Base-by-base conservation (phyloP, 2,797 vertebrate genomes). In the Euthynnus affinis region DNA sequence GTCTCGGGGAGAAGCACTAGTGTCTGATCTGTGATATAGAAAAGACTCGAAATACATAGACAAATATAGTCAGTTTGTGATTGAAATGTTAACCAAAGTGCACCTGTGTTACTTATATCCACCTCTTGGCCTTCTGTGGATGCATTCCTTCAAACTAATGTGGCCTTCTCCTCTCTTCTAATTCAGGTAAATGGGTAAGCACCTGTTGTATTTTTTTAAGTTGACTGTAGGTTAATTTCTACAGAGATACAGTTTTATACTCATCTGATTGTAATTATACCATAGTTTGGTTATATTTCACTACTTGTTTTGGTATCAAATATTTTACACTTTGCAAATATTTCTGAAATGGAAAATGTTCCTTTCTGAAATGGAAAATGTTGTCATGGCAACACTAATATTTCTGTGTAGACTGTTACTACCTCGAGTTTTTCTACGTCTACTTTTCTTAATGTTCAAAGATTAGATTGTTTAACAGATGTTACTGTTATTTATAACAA, bases 1-100 rank as follows among this genome's bases (percentile, higher is more conserved):
- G 59, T 84, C 57, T 37, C 84, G 84, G 13, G 93, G 89, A 42
- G 48, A 63, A 15, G 78, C 59, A 0, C 76, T 91, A 10, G 51
- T 78, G 2, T 72, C 61, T 55, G 57, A 82, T 73, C 17, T 74
- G 52, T 87, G n/a, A 87, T 9, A 23, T 15, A 22, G 2, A 10
- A 67, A 17, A 32, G 12, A 57, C 9, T 25, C 9, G 25, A 63
- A 62, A 13, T 80, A 17, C 3, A 42, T 14, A 42, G 12, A 4
- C 12, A 42, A 42, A 13, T n/a, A 42, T 9, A 71, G 46, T 48
- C n/a, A 71, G 46, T 48, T 18, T 34, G 9, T 34, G 9, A 23
- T 18, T 56, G 14, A 72, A 61, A 71, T 49, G 15, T 60, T 52
- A 40, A 56, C 13, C 53, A 20, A 65, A 29, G 20, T 14, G 1